Conservation (phyloP, 2,888 invertebrate genomes). For the Leucania comma region DNA sequence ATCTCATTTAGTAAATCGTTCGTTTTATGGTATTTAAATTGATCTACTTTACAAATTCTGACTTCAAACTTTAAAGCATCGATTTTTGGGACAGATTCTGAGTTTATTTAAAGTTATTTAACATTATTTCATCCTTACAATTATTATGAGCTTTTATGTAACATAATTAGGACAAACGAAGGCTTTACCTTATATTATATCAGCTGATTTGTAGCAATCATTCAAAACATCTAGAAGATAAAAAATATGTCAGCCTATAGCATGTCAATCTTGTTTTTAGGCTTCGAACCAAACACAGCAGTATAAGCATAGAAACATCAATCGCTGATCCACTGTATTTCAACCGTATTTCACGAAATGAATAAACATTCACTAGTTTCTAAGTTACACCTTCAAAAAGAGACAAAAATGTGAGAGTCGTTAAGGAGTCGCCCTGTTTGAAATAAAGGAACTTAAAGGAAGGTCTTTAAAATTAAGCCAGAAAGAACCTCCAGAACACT, state of each 20-base stretch:
- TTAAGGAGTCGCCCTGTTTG: too few relatives aligned
- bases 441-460: too few relatives aligned
- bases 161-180: neutral
- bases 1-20: neutral
- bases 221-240: neutral
- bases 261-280: neutral
- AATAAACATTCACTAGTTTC: neutral
- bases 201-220: neutral
- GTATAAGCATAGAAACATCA: neutral
- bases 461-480: too few relatives aligned
- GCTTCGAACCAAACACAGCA: neutral
- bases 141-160: neutral
- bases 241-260: neutral
- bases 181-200: neutral
- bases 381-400: too few relatives aligned
- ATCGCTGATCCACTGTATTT: neutral
- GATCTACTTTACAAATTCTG: neutral
- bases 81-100: neutral
- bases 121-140: neutral
- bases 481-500: too few relatives aligned
- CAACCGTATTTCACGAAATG: too few relatives aligned
- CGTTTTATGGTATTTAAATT: neutral
- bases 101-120: constrained; percentile 1
- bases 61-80: neutral
- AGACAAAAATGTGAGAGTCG: neutral